Conservation (phyloP, 2,888 invertebrate genomes). For the Acleris cristana region DNA sequence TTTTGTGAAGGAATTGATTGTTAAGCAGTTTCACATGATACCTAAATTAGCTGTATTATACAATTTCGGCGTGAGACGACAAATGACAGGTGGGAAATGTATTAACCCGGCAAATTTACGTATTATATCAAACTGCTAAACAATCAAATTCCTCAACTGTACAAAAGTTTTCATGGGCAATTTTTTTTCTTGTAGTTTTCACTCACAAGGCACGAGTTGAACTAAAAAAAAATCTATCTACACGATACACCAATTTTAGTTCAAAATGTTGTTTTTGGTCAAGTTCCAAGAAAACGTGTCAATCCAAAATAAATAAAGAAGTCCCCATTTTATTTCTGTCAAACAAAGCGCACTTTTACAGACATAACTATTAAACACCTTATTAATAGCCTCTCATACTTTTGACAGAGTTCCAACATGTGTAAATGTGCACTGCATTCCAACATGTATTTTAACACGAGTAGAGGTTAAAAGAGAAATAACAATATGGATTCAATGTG, state of each 20-base stretch:
- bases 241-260: neutral
- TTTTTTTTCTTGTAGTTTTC: no score
- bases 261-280: conserved; percentile 1
- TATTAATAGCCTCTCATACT: conserved; percentile 27
- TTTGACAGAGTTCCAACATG: conserved; percentile 36
- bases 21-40: no score
- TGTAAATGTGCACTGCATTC: conserved; percentile 19
- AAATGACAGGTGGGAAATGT: no score
- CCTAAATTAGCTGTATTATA: no score
- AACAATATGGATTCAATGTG: neutral
- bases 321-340: conserved; percentile 6
- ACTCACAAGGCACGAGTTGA: no score
- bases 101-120: no score
- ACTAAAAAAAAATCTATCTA: no score
- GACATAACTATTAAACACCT: conserved; percentile 26
- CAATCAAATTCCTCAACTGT: no score
- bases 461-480: conserved; percentile 19
- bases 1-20: no score
- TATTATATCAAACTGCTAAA: no score
- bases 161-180: no score
- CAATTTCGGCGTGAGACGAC: no score
- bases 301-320: neutral
- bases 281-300: conserved; percentile 7
- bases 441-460: conserved; percentile 1
- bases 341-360: conserved; percentile 23